phyloP scores from a whole-genome alignment of 2,797 vertebrate species.

The Micromesistius poutassou region DNA sequence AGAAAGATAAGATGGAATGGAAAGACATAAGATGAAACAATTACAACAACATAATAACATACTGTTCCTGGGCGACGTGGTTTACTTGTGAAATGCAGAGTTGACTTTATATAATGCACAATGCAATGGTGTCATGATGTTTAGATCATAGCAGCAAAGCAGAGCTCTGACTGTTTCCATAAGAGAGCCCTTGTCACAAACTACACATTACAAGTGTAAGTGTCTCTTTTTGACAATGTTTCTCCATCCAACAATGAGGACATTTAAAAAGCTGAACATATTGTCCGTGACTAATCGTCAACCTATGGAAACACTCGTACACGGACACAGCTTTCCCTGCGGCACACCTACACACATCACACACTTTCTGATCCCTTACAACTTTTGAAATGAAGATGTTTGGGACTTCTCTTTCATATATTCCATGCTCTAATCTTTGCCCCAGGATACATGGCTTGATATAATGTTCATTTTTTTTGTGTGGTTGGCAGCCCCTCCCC shows the following conservation, averaged over 20 bases:
- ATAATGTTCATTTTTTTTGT: conserved; percentile 66
- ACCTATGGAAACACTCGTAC: conserved; percentile 37
- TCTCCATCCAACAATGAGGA: background rate
- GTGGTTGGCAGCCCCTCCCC: conserved; percentile 65
- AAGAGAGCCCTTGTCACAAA: background rate
- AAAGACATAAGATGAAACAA: background rate
- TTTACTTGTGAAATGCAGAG: background rate
- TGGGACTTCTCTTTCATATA: conserved; percentile 56
- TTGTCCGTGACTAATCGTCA: conserved; percentile 27
- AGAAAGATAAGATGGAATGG: conserved; percentile 1
- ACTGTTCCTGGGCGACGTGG: background rate
- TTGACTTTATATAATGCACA: background rate
- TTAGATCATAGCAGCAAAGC: background rate
- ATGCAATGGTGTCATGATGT: background rate
- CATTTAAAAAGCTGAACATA: background rate
- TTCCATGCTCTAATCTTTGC: conserved; percentile 70
- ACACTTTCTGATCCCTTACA: conserved; percentile 61
- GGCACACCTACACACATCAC: conserved; percentile 62
- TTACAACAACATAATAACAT: background rate
- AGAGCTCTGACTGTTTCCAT: background rate
- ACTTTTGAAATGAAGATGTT: conserved; percentile 64
- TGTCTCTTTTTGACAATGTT: background rate
- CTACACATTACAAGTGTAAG: background rate
- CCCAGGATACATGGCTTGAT: conserved; percentile 59
- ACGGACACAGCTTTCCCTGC: conserved; percentile 45